Evolutionary conservation across 1,140 invertebrate genomes (phyloP).

Genomic region (Drosophila miranda): DNA sequence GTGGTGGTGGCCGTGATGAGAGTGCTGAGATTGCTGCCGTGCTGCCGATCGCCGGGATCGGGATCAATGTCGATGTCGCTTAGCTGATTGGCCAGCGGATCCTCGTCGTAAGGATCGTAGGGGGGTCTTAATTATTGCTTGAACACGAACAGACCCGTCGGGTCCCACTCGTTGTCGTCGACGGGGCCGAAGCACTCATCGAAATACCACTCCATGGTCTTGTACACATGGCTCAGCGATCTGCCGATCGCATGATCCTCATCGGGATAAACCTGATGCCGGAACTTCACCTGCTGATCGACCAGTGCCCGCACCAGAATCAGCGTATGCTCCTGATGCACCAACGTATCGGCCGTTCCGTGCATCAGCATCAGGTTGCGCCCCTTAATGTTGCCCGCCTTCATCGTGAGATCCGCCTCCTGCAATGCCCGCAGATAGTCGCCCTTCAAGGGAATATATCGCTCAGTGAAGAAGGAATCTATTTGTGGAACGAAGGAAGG

Average conservation of each 20-base stretch:
- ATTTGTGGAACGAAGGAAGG: neutral
- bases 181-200: conserved; percentile 90
- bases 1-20: conserved; percentile 41
- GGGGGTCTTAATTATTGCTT: conserved; percentile 82
- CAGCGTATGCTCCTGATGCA: conserved; percentile 93
- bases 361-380: conserved; percentile 88
- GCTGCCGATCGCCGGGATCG: conserved; percentile 24
- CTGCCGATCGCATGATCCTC: conserved; percentile 89
- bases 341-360: conserved; percentile 90
- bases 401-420: conserved; percentile 88
- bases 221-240: conserved; percentile 89
- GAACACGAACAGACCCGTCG: conserved; percentile 81
- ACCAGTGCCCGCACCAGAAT: conserved; percentile 90
- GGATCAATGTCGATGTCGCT: conserved; percentile 65
- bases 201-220: conserved; percentile 92
- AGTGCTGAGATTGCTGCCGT: conserved; percentile 45
- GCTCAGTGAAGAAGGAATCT: conserved; percentile 94
- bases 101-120: conserved; percentile 79
- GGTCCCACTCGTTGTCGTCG: conserved; percentile 88
- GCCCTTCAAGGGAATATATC: conserved; percentile 88
- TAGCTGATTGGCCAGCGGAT: conserved; percentile 73
- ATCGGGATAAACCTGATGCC: conserved; percentile 93
- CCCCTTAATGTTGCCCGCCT: conserved; percentile 86
- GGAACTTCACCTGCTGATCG: conserved; percentile 88
- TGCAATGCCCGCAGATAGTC: conserved; percentile 88